A percentile compares a stretch with the other conserved stretches of the same genome.
Evolutionary conservation across 1,140 invertebrate genomes (phyloP).

Genomic region (Ceratosolen fusciceps): DNA sequence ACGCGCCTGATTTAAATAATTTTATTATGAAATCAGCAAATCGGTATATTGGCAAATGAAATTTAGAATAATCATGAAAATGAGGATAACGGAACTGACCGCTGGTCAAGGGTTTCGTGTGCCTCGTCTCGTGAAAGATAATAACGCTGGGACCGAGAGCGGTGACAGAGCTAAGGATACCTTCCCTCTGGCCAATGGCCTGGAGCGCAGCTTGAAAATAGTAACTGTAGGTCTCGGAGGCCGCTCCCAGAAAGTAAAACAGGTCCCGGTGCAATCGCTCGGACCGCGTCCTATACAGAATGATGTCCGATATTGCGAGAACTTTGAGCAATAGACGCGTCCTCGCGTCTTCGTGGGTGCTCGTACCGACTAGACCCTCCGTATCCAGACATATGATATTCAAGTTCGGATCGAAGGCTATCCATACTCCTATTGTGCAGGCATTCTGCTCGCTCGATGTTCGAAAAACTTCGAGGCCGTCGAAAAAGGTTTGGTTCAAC

Average conservation of each 20-base stretch:
- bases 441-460: constrained; percentile 81
- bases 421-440: constrained; percentile 87
- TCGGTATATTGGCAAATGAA: no score
- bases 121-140: constrained; percentile 86
- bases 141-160: constrained; percentile 82
- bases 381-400: constrained; percentile 85
- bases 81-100: constrained; percentile 55
- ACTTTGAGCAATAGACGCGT: constrained; percentile 81
- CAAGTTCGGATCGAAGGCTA: constrained; percentile 78
- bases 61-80: no score
- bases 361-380: constrained; percentile 81
- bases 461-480: constrained; percentile 81
- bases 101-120: constrained; percentile 76
- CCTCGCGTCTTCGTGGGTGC: constrained; percentile 79
- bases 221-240: constrained; percentile 81
- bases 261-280: constrained; percentile 85
- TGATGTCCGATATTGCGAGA: constrained; percentile 85
- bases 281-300: constrained; percentile 84
- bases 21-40: no score
- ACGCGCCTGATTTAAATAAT: constrained; percentile 71
- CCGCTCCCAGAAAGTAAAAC: constrained; percentile 85
- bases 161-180: constrained; percentile 69
- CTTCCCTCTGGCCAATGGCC: constrained; percentile 72
- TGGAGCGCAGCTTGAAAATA: constrained; percentile 81
- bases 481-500: constrained; percentile 86